phyloP scores from a whole-genome alignment of 2,888 invertebrate species.

The Mellilla xanthometata region DNA sequence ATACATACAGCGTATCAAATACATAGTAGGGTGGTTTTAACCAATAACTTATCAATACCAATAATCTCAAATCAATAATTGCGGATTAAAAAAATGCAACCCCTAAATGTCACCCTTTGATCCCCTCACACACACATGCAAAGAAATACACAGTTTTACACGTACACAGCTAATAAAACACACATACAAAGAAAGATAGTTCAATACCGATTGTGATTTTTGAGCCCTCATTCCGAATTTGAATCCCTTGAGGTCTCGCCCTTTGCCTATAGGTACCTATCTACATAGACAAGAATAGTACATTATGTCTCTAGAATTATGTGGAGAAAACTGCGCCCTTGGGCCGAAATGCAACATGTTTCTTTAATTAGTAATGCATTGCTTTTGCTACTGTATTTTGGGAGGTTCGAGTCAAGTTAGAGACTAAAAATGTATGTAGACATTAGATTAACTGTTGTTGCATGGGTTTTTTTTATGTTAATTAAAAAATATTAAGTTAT shows the following conservation, averaged over 20 bases:
- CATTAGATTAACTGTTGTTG: no score
- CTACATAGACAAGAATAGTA: conserved; percentile 47
- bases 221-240: conserved; percentile 65
- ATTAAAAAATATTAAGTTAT: no score
- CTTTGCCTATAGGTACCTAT: conserved; percentile 41
- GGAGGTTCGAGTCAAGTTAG: no score
- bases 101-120: conserved; percentile 41
- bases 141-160: no score
- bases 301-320: conserved; percentile 60
- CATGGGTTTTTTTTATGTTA: no score
- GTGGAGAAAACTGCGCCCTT: conserved; percentile 56
- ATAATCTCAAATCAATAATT: conserved; percentile 29
- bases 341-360: conserved; percentile 34
- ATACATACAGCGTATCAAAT: background rate
- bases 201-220: conserved; percentile 51
- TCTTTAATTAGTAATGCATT: conserved; percentile 21
- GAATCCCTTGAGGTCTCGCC: conserved; percentile 64
- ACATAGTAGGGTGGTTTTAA: conserved; percentile 4
- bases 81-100: conserved; percentile 34
- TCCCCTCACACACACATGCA: conserved; percentile 22
- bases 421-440: no score
- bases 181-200: conserved; percentile 20
- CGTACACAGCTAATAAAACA: conserved; percentile 13
- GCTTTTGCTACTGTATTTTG: background rate
- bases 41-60: conserved; percentile 13